A percentile compares a stretch with the other conserved stretches of the same genome.
Conservation (phyloP, 2,888 invertebrate genomes). For the Dryomyza anilis region DNA sequence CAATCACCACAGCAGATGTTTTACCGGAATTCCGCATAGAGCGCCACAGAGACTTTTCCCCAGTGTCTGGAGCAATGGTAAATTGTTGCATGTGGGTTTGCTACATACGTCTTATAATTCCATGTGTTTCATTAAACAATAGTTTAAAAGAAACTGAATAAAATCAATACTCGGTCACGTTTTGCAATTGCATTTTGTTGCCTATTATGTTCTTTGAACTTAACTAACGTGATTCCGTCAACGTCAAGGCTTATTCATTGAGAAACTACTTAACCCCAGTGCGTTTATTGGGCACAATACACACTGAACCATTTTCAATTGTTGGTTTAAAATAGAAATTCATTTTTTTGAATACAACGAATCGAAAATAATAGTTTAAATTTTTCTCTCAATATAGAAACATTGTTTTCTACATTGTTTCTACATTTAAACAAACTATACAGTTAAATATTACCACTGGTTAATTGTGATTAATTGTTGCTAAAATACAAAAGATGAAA, state of each 20-base stretch:
- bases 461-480: background rate
- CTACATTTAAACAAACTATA: background rate
- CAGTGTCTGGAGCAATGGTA: conserved; percentile 66
- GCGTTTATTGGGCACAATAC: too few relatives aligned
- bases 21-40: conserved; percentile 40
- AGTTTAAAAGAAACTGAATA: background rate
- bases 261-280: too few relatives aligned
- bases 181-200: background rate
- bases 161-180: conserved; percentile 26
- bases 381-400: too few relatives aligned
- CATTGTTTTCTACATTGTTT: background rate
- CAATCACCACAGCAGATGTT: conserved; percentile 10
- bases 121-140: background rate
- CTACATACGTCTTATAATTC: background rate
- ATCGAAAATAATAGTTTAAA: too few relatives aligned
- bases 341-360: too few relatives aligned
- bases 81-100: background rate
- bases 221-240: conserved; percentile 26
- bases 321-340: background rate
- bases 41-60: conserved; percentile 66
- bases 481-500: too few relatives aligned
- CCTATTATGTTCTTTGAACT: background rate
- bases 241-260: too few relatives aligned
- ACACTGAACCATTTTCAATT: too few relatives aligned
- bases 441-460: too few relatives aligned